These are phyloP conservation scores for Hofmannophila pseudospretella DNA, from an alignment of 2,888 invertebrate species.

Conservation along the genomic window DNA sequence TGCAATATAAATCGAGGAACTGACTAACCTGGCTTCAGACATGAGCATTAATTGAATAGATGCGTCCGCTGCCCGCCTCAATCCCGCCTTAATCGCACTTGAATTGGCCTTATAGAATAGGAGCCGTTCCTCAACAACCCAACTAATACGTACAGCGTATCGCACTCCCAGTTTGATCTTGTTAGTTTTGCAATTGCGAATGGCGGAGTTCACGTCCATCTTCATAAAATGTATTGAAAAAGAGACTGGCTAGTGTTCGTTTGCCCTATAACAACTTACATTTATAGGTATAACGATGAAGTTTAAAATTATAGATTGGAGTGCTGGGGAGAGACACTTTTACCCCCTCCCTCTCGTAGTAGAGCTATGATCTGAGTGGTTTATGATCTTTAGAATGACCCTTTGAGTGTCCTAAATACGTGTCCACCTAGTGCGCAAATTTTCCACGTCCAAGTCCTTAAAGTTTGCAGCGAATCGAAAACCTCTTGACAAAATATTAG, in stretches of 20 bases:
- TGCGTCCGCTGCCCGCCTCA: conserved; percentile 67
- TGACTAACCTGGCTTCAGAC: conserved; percentile 49
- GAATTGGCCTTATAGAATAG: conserved; percentile 59
- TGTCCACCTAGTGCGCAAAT: no score
- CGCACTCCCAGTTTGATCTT: conserved; percentile 58
- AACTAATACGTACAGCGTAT: conserved; percentile 62
- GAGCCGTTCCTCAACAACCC: conserved; percentile 40
- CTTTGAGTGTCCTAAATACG: no score
- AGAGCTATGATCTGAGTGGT: no score
- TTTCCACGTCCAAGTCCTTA: no score
- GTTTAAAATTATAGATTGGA: no score
- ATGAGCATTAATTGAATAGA: conserved; percentile 72
- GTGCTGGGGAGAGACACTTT: no score
- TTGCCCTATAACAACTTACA: no score
- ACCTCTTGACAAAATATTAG: no score
- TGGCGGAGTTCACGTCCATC: conserved; percentile 14
- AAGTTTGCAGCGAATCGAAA: no score
- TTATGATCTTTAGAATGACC: no score
- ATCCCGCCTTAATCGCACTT: conserved; percentile 69
- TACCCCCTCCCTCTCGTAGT: no score
- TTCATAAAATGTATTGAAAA: conserved; percentile 11
- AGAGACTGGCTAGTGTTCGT: not conserved
- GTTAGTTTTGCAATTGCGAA: conserved; percentile 31
- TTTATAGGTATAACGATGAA: no score
- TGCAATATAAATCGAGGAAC: conserved; percentile 63